phyloP scores from a whole-genome alignment of 2,113 vertebrate species.

The Vombatus ursinus region DNA sequence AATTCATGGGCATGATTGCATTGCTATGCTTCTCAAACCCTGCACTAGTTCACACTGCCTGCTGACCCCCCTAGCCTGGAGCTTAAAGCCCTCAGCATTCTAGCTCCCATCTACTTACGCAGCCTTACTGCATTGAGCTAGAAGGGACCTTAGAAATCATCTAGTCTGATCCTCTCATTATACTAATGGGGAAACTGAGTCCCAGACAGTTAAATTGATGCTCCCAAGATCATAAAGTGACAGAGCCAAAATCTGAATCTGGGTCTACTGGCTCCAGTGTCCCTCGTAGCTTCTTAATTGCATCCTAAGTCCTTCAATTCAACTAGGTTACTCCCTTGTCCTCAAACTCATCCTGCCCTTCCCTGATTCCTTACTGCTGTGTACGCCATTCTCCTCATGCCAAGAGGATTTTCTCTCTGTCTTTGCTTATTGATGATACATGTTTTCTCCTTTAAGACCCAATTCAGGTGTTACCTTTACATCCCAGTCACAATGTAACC shows the following conservation, averaged over 20 bases:
- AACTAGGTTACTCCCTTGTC: neutral
- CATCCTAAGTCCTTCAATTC: neutral
- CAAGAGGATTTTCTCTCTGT: no score
- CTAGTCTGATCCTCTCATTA: neutral
- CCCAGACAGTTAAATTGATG: neutral
- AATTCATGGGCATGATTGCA: neutral
- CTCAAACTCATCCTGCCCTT: neutral
- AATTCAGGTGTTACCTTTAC: no score
- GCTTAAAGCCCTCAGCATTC: neutral
- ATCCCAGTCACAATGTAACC: no score
- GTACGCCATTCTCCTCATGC: neutral
- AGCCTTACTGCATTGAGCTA: neutral
- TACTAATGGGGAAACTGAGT: neutral
- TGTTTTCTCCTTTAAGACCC: no score
- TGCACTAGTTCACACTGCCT: neutral
- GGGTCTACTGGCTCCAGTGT: neutral
- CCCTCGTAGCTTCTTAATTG: neutral
- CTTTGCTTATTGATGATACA: no score
- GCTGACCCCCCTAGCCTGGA: neutral
- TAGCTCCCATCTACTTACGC: neutral
- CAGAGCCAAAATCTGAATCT: neutral
- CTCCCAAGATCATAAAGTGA: neutral
- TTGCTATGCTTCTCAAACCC: neutral
- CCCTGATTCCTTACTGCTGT: neutral
- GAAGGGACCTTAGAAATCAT: neutral